Evolutionary conservation across 2,113 vertebrate genomes (phyloP), one percentile per base, ranked within the genome.

Genomic region (Catharus minimus): DNA sequence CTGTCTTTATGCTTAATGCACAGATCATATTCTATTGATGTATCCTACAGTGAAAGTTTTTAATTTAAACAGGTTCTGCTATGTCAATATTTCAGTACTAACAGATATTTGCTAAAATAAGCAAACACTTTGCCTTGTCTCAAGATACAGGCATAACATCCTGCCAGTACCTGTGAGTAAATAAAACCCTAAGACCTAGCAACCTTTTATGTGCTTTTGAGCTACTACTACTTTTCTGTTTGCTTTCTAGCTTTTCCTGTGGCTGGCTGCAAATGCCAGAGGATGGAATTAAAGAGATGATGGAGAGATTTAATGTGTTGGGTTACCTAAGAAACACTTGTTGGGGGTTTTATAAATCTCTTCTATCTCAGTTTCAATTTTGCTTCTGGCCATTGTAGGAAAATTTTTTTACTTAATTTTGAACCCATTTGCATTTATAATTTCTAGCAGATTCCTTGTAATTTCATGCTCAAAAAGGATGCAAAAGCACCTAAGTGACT

Each of bases 41-140:
- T 80, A 88, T 76, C 62, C 81, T 87, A 39, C 44, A 71, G 36
- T 88, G 81, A 39, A 89, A 90, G 11, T 16, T 86, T 64, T 92
- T 76, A 81, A 92, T 90, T 93, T 96, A 96, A 94, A 76, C 86
- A 66, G 60, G 82, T 92, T 92, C 94, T 60, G 32, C 82, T 58
- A 8, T 83, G 82, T 96, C 94, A 96, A 75, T 89, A 89, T 88
- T 82, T 84, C 81, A 38, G 68, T 83, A 67, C 50, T 76, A 85
- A 19, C 26, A 90, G 71, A 74, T 90, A 60, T 88, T 90, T 96
- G 90, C 75, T 89, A 72, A 94, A 80, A 94, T 68, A 92, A 88
- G 92, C 77, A 81, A 72, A 73, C 79, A 76, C 38, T 68, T 82
- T 66, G 75, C 44, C 79, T 69, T 89, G 38, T n/a, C 58, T 88